These are phyloP conservation scores for Seriola quinqueradiata DNA, from an alignment of 2,113 vertebrate genomes.

Conservation along the genomic window DNA sequence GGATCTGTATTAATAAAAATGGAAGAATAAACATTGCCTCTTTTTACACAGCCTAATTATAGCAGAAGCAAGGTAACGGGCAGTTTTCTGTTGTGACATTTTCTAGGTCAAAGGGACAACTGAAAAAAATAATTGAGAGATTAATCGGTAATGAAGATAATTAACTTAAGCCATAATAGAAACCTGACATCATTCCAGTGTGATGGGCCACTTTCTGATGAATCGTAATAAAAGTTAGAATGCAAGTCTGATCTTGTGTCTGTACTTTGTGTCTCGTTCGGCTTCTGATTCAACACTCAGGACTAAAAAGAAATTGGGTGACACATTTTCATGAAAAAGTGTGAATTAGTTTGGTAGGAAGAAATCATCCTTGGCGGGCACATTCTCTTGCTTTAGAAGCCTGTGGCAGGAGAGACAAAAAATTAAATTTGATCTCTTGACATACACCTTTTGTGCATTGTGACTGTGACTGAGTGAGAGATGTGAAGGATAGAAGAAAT, in stretches of 20 bases:
- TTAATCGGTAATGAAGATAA: slow-evolving; percentile 1
- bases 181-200: neutral
- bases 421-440: slow-evolving; percentile 45
- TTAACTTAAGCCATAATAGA: neutral
- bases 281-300: neutral
- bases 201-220: neutral
- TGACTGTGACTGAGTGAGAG: slow-evolving; percentile 28
- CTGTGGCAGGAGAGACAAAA: slow-evolving; percentile 40
- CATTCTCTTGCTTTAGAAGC: slow-evolving; percentile 46
- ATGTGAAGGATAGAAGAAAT: slow-evolving; percentile 26
- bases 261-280: neutral
- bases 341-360: slow-evolving; percentile 53
- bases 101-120: neutral
- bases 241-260: slow-evolving; percentile 14
- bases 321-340: slow-evolving; percentile 48
- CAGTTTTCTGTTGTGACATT: neutral
- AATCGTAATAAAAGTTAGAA: neutral
- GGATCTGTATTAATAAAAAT: neutral
- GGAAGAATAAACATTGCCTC: neutral
- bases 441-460: slow-evolving; percentile 40
- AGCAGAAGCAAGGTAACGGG: neutral
- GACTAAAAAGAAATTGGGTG: slow-evolving; percentile 43
- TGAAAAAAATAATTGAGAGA: neutral
- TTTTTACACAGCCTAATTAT: neutral
- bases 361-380: slow-evolving; percentile 57